A percentile compares a stretch with the other conserved stretches of the same genome.
Conservation (phyloP, 2,888 invertebrate genomes). For the Choreutis nemorana region DNA sequence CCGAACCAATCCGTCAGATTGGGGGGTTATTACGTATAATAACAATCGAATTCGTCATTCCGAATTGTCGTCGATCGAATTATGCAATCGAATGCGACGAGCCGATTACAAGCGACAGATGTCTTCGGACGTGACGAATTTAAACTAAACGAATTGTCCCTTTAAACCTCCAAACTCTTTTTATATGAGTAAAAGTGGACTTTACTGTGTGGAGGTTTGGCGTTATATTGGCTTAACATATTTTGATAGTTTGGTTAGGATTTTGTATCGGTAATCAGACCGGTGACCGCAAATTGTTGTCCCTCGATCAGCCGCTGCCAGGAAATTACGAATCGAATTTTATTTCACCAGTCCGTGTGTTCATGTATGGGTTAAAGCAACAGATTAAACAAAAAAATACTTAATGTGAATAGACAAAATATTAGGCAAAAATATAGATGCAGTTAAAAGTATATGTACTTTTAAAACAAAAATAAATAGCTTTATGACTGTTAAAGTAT, state of each 20-base stretch:
- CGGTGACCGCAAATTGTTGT: constrained; percentile 66
- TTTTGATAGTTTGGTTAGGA: constrained; percentile 24
- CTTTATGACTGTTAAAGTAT: too few species aligned
- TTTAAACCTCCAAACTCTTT: constrained; percentile 22
- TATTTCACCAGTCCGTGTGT: constrained; percentile 51
- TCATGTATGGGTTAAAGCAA: too few species aligned
- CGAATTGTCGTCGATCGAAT: constrained; percentile 63
- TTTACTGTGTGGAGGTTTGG: too few species aligned
- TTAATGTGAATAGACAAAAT: too few species aligned
- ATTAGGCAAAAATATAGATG: too few species aligned
- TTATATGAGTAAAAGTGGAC: constrained; percentile 14
- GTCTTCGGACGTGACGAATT: constrained; percentile 65
- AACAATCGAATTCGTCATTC: constrained; percentile 35
- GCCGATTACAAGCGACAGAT: constrained; percentile 63
- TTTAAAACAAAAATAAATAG: too few species aligned
- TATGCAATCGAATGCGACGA: constrained; percentile 47
- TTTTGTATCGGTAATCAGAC: constrained; percentile 57
- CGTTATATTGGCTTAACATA: constrained; percentile 5
- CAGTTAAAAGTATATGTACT: too few species aligned
- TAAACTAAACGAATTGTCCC: constrained; percentile 35
- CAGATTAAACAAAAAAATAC: too few species aligned
- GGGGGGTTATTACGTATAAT: constrained; percentile 48
- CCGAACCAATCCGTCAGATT: constrained; percentile 38
- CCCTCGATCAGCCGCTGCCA: constrained; percentile 61
- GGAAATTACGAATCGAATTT: constrained; percentile 63